A percentile compares a stretch with the other conserved stretches of the same genome.
Conservation (phyloP, 2,888 invertebrate species). For the Dysmachus trigonus region DNA sequence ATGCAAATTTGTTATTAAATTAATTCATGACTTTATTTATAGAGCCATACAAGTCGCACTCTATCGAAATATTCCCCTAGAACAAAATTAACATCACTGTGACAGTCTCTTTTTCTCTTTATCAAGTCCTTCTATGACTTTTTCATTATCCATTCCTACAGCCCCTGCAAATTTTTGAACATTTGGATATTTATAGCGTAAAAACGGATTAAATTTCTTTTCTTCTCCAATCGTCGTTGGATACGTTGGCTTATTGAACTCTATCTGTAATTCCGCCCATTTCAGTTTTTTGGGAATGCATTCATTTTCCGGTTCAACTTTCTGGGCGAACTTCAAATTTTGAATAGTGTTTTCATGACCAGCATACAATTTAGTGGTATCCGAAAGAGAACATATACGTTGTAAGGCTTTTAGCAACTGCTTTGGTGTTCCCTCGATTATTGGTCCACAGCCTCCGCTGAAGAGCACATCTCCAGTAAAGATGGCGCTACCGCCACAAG, state of each 20-base stretch:
- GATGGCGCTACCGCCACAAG: slow-evolving; percentile 72
- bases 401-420: slow-evolving; percentile 90
- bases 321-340: slow-evolving; percentile 87
- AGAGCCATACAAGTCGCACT: no score
- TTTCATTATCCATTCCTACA: slow-evolving; percentile 69
- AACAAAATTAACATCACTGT: neutral
- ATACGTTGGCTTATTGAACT: slow-evolving; percentile 79
- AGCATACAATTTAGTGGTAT: slow-evolving; percentile 91
- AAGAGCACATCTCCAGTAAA: slow-evolving; percentile 99
- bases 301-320: slow-evolving; percentile 85
- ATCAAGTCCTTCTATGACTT: slow-evolving; percentile 81
- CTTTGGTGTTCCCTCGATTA: slow-evolving; percentile 96
- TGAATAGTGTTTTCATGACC: slow-evolving; percentile 96
- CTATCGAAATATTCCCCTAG: no score
- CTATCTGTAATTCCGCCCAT: slow-evolving; percentile 76
- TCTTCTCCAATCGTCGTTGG: slow-evolving; percentile 94
- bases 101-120: slow-evolving; percentile 84
- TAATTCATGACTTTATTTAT: no score
- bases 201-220: slow-evolving; percentile 90
- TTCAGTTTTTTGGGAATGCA: slow-evolving; percentile 73
- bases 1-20: no score
- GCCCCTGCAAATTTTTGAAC: slow-evolving; percentile 73
- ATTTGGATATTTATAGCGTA: slow-evolving; percentile 77
- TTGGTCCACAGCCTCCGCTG: slow-evolving; percentile 93
- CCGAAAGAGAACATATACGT: slow-evolving; percentile 77